phyloP scores from a whole-genome alignment of 2,113 vertebrate species.

The Protobothrops flavoviridis region DNA sequence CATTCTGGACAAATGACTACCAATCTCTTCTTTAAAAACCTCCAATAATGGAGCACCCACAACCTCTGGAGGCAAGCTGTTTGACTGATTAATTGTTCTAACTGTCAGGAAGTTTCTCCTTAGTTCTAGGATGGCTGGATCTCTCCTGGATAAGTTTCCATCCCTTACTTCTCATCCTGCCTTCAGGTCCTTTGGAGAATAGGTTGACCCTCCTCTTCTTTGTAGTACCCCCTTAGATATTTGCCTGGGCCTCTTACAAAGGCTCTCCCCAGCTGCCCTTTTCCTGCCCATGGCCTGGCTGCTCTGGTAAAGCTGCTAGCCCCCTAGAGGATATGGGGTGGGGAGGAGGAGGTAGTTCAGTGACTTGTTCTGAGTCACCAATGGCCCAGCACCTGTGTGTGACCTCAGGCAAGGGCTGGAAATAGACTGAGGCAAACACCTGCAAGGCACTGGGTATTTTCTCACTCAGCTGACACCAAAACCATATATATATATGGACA shows the following conservation, averaged over 20 bases:
- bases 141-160: background rate
- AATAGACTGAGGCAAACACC: conserved; percentile 30
- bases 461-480: background rate
- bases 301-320: background rate
- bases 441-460: background rate
- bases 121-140: background rate
- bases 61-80: background rate
- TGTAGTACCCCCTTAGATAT: background rate
- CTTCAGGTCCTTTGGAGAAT: background rate
- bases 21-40: background rate
- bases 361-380: conserved; percentile 29
- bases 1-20: background rate
- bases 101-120: background rate
- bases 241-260: background rate
- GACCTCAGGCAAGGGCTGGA: conserved; percentile 3
- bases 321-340: conserved; percentile 33
- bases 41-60: background rate
- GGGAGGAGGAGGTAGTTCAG: background rate
- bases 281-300: background rate
- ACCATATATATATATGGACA: background rate
- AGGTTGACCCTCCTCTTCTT: background rate
- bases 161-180: background rate
- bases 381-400: conserved; percentile 35
- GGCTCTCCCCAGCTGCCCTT: background rate
- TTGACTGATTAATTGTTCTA: no score